Evolutionary conservation across 2,797 vertebrate genomes (phyloP).

Genomic region (Acanthurus tractus): DNA sequence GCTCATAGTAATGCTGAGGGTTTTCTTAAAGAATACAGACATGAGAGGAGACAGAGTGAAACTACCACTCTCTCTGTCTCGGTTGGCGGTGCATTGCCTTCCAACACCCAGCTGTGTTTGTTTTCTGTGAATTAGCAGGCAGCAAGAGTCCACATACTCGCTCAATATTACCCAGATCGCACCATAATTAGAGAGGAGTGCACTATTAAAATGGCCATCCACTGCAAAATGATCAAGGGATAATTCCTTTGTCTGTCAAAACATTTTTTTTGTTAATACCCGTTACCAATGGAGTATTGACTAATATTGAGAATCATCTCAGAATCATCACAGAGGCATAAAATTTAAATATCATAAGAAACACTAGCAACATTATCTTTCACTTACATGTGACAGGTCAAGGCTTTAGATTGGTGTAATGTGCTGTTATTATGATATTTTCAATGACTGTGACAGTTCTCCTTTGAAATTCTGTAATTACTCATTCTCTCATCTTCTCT

Average conservation of each 20-base stretch:
- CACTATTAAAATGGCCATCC: constrained; percentile 73
- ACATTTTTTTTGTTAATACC: constrained; percentile 48
- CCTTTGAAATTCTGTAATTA: constrained; percentile 50
- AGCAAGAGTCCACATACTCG: constrained; percentile 77
- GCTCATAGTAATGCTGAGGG: constrained; percentile 53
- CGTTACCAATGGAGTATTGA: constrained; percentile 11
- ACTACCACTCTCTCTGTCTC: constrained; percentile 62
- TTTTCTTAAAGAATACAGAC: constrained; percentile 62
- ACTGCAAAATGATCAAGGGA: constrained; percentile 69
- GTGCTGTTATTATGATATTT: constrained; percentile 18
- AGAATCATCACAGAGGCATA: neutral
- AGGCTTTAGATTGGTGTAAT: constrained; percentile 22
- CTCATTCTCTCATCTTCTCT: constrained; percentile 35
- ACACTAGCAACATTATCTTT: neutral
- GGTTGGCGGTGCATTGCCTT: constrained; percentile 68
- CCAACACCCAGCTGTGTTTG: constrained; percentile 86
- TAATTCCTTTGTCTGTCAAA: constrained; percentile 66
- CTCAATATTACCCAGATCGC: constrained; percentile 80
- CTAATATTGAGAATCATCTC: constrained; percentile 3
- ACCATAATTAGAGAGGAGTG: constrained; percentile 80
- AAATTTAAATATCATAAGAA: constrained; percentile 13
- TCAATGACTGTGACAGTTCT: constrained; percentile 22
- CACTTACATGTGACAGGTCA: constrained; percentile 31
- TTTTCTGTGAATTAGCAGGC: constrained; percentile 84
- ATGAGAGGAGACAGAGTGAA: constrained; percentile 64